Percentiles rank a stretch among this genome's conserved stretches.
Conservation (phyloP, 1,140 invertebrate species). For the Temnothorax curvispinosus region DNA sequence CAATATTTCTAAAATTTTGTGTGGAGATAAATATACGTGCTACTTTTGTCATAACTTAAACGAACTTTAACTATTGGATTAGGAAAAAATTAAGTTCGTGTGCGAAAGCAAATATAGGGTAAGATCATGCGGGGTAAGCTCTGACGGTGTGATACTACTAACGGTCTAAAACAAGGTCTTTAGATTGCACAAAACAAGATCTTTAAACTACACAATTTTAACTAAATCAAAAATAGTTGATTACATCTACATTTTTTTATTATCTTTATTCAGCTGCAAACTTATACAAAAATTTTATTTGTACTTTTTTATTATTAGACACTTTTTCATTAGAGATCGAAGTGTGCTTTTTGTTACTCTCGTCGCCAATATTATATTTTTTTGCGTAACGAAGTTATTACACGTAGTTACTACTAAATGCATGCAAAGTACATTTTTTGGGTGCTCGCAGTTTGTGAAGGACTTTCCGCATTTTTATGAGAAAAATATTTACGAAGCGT, state of each 20-base stretch:
- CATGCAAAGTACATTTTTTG: slow-evolving; percentile 24
- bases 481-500: slow-evolving; percentile 40
- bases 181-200: not conserved
- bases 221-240: not conserved
- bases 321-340: not conserved
- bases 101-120: slow-evolving; percentile 6
- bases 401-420: not conserved
- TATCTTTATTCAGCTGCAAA: not conserved
- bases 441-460: slow-evolving; percentile 6
- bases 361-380: not conserved
- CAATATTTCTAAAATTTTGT: too few relatives aligned
- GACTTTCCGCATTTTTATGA: slow-evolving; percentile 32
- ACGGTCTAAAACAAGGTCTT: not conserved
- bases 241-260: not conserved
- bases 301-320: not conserved
- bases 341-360: not conserved
- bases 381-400: not conserved
- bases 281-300: not conserved
- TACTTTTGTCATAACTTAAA: too few relatives aligned
- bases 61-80: too few relatives aligned
- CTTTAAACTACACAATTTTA: not conserved
- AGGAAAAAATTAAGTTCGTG: not conserved
- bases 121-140: not conserved
- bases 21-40: too few relatives aligned
- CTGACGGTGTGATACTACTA: not conserved